phyloP scores from a whole-genome alignment of 2,888 invertebrate species.

The Drosophila rellima region DNA sequence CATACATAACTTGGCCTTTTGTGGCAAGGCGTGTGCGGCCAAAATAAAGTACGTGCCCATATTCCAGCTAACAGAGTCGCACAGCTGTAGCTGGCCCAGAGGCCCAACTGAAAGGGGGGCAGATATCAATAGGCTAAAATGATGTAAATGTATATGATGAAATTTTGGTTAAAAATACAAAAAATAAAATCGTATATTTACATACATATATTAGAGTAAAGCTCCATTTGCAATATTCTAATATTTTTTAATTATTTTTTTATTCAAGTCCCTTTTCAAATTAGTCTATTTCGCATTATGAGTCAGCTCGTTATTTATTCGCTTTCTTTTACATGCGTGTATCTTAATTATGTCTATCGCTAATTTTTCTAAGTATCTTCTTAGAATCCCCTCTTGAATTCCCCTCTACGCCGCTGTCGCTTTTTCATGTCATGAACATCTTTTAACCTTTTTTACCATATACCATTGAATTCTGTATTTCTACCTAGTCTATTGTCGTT shows the following conservation, averaged over 20 bases:
- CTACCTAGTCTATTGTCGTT: slow-evolving; percentile 65
- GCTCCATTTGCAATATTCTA: neutral
- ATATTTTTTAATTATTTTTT: neutral
- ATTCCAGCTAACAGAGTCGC: slow-evolving; percentile 63
- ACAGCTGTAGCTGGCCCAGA: slow-evolving; percentile 63
- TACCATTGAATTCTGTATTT: slow-evolving; percentile 30
- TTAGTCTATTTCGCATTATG: neutral
- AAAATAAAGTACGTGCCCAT: slow-evolving; percentile 75
- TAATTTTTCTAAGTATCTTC: neutral
- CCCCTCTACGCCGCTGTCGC: slow-evolving; percentile 40
- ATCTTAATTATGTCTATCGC: neutral
- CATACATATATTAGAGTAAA: neutral
- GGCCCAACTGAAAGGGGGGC: slow-evolving; percentile 46
- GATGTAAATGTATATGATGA: no score
- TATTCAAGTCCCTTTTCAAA: neutral
- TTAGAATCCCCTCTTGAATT: neutral
- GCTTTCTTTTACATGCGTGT: neutral
- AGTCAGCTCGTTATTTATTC: neutral
- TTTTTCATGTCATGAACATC: slow-evolving; percentile 18
- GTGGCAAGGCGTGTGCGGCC: slow-evolving; percentile 74
- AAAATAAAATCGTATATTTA: neutral
- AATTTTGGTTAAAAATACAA: no score
- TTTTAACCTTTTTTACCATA: slow-evolving; percentile 28
- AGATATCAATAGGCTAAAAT: neutral
- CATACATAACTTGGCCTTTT: slow-evolving; percentile 65